phyloP scores from a whole-genome alignment of 2,888 invertebrate species.

The Pocota personata region DNA sequence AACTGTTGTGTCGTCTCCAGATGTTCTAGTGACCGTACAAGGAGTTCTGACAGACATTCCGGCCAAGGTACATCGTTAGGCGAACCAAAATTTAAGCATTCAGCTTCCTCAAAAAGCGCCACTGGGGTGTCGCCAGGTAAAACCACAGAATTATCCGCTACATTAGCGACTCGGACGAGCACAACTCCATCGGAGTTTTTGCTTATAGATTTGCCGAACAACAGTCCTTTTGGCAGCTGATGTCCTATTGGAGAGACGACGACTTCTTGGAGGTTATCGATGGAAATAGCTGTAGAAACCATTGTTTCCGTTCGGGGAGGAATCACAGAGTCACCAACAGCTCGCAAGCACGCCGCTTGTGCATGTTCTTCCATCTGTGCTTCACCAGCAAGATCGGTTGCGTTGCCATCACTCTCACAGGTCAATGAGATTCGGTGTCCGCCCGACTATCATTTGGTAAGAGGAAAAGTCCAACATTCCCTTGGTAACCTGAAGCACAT shows the following conservation, averaged over 20 bases:
- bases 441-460: too few species aligned
- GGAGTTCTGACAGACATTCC: neutral
- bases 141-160: slow-evolving; percentile 8
- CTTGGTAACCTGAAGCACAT: too few species aligned
- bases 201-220: slow-evolving; percentile 15
- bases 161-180: slow-evolving; percentile 5
- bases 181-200: neutral
- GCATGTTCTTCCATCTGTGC: too few species aligned
- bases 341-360: too few species aligned
- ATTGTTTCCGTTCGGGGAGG: slow-evolving; percentile 15
- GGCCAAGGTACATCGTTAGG: neutral
- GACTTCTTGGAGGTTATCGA: neutral
- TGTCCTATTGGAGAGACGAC: slow-evolving; percentile 6
- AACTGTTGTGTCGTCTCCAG: slow-evolving; percentile 6
- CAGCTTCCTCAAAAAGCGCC: slow-evolving; percentile 5
- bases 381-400: too few species aligned
- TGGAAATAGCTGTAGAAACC: too few species aligned
- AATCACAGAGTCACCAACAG: too few species aligned
- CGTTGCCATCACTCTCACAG: slow-evolving; percentile 24
- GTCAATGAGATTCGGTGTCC: slow-evolving; percentile 17
- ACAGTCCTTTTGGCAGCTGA: slow-evolving; percentile 7
- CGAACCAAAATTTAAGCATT: neutral
- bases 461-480: too few species aligned
- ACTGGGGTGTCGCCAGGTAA: neutral
- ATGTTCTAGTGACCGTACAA: slow-evolving; percentile 4